Evolutionary conservation across 2,797 vertebrate species (phyloP).

Genomic region (Mus caroli): DNA sequence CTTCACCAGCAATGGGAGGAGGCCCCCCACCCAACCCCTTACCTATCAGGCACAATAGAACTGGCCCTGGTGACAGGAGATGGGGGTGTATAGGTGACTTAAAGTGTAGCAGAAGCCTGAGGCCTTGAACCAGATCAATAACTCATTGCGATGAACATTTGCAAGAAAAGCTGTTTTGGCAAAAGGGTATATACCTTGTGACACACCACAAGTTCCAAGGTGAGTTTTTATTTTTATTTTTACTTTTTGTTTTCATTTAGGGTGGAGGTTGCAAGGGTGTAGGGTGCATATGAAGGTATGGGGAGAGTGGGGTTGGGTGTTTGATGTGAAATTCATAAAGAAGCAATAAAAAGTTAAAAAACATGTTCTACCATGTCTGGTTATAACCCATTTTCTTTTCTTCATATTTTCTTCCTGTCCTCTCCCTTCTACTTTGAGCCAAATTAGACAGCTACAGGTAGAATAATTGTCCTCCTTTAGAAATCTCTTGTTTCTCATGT

Average conservation of each 20-base stretch:
- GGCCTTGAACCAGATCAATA: neutral
- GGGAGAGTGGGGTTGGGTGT: neutral
- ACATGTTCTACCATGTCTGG: neutral
- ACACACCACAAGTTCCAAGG: neutral
- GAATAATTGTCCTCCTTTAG: neutral
- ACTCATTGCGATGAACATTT: neutral
- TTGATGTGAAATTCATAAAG: neutral
- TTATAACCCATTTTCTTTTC: neutral
- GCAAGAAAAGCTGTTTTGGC: neutral
- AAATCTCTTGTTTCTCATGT: neutral
- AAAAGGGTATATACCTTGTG: neutral
- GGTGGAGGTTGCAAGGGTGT: neutral
- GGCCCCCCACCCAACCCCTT: neutral
- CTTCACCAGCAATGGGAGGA: neutral
- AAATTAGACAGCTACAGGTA: neutral
- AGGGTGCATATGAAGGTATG: neutral
- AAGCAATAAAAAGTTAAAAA: neutral
- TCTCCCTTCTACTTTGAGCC: neutral
- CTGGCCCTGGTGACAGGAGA: neutral
- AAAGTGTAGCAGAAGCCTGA: neutral
- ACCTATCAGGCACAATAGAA: neutral
- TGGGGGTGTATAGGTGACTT: neutral
- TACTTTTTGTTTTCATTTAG: neutral
- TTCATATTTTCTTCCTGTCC: neutral
- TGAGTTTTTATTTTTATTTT: neutral